Base-by-base conservation (phyloP, 1,140 invertebrate genomes). In the Diabrotica virgifera region DNA sequence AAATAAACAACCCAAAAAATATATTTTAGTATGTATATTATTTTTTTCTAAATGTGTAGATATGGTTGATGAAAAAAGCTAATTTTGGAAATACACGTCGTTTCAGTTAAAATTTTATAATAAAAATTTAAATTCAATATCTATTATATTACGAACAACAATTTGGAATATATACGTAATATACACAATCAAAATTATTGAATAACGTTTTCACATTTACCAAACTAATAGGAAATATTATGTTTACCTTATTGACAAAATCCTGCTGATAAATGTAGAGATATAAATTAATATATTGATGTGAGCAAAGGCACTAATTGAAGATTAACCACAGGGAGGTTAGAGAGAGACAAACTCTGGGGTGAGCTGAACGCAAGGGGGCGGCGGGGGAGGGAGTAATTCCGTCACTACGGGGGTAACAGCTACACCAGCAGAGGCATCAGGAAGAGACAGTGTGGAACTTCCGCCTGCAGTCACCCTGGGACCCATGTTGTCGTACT, bases 401-500 rank as follows among this genome's bases (percentile, higher is more conserved):
- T 82, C 72, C 62, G 79, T 78, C n/a, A n/a, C 40, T 46, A 46
- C 40, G n/a, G 40, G 5, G n/a, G 40, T n/a, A 46, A 80, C 68
- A 38, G 80, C 76, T 35, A 71, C 68, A 24, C 73, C 74, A n/a
- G 63, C 70, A 7, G 77, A 79, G 0, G 82, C 84, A 72, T 90
- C 90, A 37, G 89, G 89, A 65, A 94, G 78, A 11, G 91, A 93
- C 67, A 93, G 86, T 2, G 88, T 91, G 9, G 92, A 94, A 72
- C 86, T 87, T 37, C 92, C 93, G 68, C 90, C 91, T 2, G 91
- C 92, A 6, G 93, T 95, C 9, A 94, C 90, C 70, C 93, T 83
- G 36, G 91, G 90, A 0, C 93, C 93, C 88, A 95, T 91, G 75
- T 94, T 94, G 78, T 95, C 93, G 77, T 95, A 95, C 61, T 72